Evolutionary conservation across 2,888 invertebrate species (phyloP), one percentile per base, ranked within the genome.

Genomic region (Melanchra persicariae): DNA sequence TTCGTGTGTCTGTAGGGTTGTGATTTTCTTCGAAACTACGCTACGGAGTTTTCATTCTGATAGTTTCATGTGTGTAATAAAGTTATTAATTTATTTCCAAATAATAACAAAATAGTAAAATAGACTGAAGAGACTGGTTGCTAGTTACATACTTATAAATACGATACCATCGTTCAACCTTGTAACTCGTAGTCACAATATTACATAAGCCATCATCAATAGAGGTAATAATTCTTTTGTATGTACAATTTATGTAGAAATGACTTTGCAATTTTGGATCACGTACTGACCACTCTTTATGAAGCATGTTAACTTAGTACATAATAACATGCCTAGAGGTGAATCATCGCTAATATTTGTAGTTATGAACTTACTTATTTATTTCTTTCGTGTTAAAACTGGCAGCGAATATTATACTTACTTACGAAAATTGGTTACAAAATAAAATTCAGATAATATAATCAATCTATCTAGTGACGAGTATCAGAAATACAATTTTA

Each of bases 271-370:
- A 47, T 47, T 69, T 37, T 7, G 19, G 9, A 37, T 55, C 22
- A 47, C 55, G 70, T 5, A 40, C 40, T 15, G 15, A 40, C 40
- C 37, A 24, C n/a, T 26, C n/a, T 51, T 34, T 59, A n/a, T 43
- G n/a, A n/a, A 43, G 12, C 5, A 51, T 51, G 24, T 47, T 54
- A 43, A 57, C 40, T 8, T 17, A 9, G 10, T 19, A 58, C 24
- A 24, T 43, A 37, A 17, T 72, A 43, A 72, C n/a, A 43, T 47
- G 72, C 34, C n/a, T 34, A 43, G 9, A 59, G 40, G 10, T 40
- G 30, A 26, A 71, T 70, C 24, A 30, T 71, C 40, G 37, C 7
- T 22, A n/a, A 47, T 12, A 17, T 30, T 19, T n/a, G 26, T 30
- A 19, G 19, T 47, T 47, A 47, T 8, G n/a, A n/a, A 19, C 9